Evolutionary conservation across 2,888 invertebrate genomes (phyloP).

Genomic region (Zaprionus obscuricornis): DNA sequence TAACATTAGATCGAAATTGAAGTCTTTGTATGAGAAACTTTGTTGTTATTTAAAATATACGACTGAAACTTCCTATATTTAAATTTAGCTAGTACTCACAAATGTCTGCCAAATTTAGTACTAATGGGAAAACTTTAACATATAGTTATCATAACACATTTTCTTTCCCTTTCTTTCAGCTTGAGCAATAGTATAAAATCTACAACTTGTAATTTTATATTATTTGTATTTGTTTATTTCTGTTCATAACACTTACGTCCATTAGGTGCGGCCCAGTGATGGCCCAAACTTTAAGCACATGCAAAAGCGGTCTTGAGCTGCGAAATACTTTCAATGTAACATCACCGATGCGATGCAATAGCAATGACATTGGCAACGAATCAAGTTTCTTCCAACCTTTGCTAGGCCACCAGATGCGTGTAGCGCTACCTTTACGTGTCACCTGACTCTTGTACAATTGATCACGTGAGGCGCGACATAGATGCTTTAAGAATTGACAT

Average conservation of each 20-base stretch:
- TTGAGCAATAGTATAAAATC: no score
- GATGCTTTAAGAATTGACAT: constrained; percentile 90
- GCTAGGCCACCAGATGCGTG: constrained; percentile 83
- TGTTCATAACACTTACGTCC: constrained; percentile 86
- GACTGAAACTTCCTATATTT: no score
- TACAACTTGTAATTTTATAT: no score
- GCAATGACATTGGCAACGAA: constrained; percentile 85
- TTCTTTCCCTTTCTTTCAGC: no score
- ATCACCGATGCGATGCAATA: constrained; percentile 93
- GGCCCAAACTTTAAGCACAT: constrained; percentile 96
- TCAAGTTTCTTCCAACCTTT: constrained; percentile 83
- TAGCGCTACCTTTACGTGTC: constrained; percentile 83
- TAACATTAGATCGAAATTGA: no score
- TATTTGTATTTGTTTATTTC: no score
- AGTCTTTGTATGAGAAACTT: no score
- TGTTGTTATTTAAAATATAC: no score
- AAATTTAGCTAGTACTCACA: no score
- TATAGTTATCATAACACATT: no score
- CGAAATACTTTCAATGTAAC: constrained; percentile 93
- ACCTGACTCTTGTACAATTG: constrained; percentile 85
- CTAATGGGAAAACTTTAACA: no score
- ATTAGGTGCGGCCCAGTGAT: constrained; percentile 96
- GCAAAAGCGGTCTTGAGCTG: constrained; percentile 93
- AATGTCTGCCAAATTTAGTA: no score
- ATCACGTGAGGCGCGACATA: constrained; percentile 93